Percentiles rank a stretch among this genome's conserved stretches.
Conservation (phyloP, 2,888 invertebrate genomes). For the Drosophila incognita region DNA sequence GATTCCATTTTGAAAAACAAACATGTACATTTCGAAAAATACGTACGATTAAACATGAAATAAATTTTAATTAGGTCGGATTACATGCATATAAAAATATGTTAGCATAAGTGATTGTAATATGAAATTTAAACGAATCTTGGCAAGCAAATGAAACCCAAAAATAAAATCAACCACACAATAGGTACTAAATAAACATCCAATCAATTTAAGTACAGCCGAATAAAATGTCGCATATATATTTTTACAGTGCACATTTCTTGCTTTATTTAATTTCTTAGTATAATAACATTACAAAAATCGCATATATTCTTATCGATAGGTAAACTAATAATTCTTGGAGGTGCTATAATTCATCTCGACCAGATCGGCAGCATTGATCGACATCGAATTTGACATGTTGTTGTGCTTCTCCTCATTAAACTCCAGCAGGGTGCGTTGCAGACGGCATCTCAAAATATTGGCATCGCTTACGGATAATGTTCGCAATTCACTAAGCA, state of each 20-base stretch:
- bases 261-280: conserved; percentile 2
- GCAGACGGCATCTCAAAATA: conserved; percentile 23
- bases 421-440: conserved; percentile 28
- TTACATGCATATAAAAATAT: conserved; percentile 22
- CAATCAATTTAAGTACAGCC: conserved; percentile 47
- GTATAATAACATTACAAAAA: neutral
- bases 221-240: conserved; percentile 66
- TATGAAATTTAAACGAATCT: conserved; percentile 13
- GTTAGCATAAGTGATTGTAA: conserved; percentile 43
- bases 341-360: neutral
- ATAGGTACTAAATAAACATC: conserved; percentile 45
- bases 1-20: conserved; percentile 18
- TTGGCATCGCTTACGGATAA: conserved; percentile 8
- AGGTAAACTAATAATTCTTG: neutral
- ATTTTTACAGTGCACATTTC: conserved; percentile 67
- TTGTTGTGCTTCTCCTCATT: conserved; percentile 13
- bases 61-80: conserved; percentile 59
- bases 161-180: conserved; percentile 29
- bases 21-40: conserved; percentile 24
- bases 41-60: conserved; percentile 23
- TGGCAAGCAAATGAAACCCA: conserved; percentile 27
- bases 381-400: neutral
- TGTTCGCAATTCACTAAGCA: conserved; percentile 16
- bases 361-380: neutral
- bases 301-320: neutral